A percentile compares a stretch with the other conserved stretches of the same genome.
Conservation (phyloP, 1,140 invertebrate species). For the Ceratosolen solmsi region DNA sequence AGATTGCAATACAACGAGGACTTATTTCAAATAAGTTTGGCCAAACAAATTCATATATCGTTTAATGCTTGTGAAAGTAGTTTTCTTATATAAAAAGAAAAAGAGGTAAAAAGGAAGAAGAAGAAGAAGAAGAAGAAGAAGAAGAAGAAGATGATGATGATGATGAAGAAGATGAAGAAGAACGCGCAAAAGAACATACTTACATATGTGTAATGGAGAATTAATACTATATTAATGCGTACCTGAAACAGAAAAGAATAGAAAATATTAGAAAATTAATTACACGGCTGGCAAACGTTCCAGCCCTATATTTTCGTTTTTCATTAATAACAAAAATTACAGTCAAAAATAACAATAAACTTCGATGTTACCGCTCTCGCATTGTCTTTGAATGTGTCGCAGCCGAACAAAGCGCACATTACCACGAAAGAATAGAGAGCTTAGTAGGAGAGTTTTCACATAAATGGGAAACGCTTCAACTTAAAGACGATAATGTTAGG, state of each 20-base stretch:
- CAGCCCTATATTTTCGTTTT: too few relatives aligned
- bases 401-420: neutral
- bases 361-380: neutral
- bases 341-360: neutral
- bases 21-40: neutral
- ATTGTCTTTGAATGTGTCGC: neutral
- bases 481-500: slow-evolving; percentile 19
- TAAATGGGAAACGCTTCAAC: slow-evolving; percentile 12
- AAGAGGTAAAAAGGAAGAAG: too few relatives aligned
- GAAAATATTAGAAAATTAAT: neutral
- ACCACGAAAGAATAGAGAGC: neutral
- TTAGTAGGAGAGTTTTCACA: slow-evolving; percentile 2
- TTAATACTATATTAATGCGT: neutral
- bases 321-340: neutral
- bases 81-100: neutral
- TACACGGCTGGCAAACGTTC: too few relatives aligned
- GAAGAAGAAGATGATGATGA: too few relatives aligned
- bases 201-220: neutral
- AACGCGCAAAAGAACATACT: neutral
- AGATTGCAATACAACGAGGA: neutral
- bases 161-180: too few relatives aligned
- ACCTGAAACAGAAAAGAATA: slow-evolving; percentile 3
- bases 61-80: neutral
- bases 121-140: too few relatives aligned
- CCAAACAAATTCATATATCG: too few relatives aligned